phyloP scores from a whole-genome alignment of 1,140 invertebrate species.

The Tyrophagus putrescentiae region DNA sequence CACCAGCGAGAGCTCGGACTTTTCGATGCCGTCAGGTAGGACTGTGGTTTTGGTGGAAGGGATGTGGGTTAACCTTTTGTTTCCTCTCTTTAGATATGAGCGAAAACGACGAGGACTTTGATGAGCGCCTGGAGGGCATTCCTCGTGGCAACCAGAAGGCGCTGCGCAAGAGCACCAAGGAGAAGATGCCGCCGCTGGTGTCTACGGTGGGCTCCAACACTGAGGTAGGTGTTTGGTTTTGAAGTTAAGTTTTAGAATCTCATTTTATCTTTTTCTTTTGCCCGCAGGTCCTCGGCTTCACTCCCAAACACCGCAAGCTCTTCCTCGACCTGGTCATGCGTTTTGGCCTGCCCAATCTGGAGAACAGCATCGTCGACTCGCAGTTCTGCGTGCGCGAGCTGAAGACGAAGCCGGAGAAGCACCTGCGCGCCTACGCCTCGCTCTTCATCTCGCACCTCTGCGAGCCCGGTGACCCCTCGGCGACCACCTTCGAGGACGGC shows the following conservation, averaged over 20 bases:
- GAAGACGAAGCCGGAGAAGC: constrained; percentile 17
- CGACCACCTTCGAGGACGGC: constrained; percentile 15
- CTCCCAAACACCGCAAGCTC: constrained; percentile 17
- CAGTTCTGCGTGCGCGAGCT: constrained; percentile 15
- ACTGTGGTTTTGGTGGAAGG: neutral
- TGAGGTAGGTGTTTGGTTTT: constrained; percentile 6
- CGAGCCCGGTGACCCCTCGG: constrained; percentile 8
- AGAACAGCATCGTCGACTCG: constrained; percentile 10
- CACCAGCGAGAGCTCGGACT: constrained; percentile 15
- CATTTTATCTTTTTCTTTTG: neutral
- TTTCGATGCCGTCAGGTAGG: constrained; percentile 14
- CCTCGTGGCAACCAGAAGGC: neutral
- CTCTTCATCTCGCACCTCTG: constrained; percentile 14
- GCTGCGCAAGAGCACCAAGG: constrained; percentile 3
- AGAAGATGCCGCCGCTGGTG: constrained; percentile 16
- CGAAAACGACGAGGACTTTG: constrained; percentile 19
- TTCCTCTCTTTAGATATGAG: constrained; percentile 12
- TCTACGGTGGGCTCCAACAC: constrained; percentile 12
- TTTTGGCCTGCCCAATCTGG: constrained; percentile 14
- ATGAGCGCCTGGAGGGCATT: neutral
- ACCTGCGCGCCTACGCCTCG: constrained; percentile 15
- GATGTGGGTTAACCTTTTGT: neutral
- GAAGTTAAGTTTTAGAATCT: neutral
- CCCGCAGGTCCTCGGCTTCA: constrained; percentile 16
- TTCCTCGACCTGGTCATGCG: constrained; percentile 19